Conservation (phyloP, 2,888 invertebrate genomes). For the Diploptera punctata region DNA sequence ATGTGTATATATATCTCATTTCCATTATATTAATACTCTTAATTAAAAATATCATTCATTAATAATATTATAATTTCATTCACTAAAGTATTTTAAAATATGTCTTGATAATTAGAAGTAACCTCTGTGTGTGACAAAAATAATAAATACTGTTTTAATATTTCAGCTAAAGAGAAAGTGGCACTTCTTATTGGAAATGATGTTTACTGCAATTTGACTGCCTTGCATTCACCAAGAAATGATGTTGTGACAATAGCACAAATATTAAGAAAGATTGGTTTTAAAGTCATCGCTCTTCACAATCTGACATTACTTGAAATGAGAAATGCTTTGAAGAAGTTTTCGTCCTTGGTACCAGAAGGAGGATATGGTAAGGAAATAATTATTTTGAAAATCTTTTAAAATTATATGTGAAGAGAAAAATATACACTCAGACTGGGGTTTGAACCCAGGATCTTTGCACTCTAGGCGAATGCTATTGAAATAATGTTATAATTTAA, state of each 20-base stretch:
- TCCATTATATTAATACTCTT: not conserved
- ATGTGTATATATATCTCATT: not conserved
- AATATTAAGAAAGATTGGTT: constrained; percentile 50
- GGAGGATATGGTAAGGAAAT: constrained; percentile 54
- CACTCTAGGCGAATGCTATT: no score
- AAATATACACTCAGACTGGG: no score
- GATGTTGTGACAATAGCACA: constrained; percentile 50
- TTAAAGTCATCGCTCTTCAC: constrained; percentile 50
- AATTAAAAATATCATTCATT: not conserved
- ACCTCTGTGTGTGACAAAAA: no score
- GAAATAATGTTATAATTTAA: no score
- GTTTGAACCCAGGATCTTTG: no score
- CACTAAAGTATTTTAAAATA: not conserved
- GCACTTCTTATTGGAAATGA: constrained; percentile 53
- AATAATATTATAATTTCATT: not conserved
- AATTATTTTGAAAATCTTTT: no score
- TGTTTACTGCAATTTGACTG: constrained; percentile 48
- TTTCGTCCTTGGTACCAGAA: constrained; percentile 48
- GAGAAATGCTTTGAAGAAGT: constrained; percentile 50
- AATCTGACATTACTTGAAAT: constrained; percentile 51
- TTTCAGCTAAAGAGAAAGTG: constrained; percentile 48
- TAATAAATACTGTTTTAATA: not conserved
- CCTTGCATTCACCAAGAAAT: constrained; percentile 49
- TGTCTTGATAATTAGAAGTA: not conserved
- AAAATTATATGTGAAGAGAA: no score